These are phyloP conservation scores for Porites lobata DNA, from an alignment of 92 coral and sea anemone species.

Conservation along the genomic window DNA sequence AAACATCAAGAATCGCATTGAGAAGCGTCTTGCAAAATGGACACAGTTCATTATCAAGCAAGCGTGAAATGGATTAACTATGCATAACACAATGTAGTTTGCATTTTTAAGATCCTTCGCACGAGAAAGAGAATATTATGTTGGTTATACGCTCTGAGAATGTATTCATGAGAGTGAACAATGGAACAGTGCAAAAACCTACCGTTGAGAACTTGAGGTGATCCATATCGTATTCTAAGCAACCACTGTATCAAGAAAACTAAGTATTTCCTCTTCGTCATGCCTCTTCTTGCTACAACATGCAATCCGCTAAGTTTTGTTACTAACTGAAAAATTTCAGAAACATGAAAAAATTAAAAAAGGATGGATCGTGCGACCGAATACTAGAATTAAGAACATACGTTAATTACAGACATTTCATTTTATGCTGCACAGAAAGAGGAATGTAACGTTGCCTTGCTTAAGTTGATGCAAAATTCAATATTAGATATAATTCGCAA, in stretches of 20 bases:
- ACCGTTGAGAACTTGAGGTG: slow-evolving; percentile 1
- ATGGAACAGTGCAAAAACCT: background rate
- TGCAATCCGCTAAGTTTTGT: background rate
- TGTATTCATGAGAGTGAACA: background rate
- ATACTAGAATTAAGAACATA: no score
- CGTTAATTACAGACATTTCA: no score
- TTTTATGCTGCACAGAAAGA: no score
- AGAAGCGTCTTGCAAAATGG: background rate
- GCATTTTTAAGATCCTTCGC: no score
- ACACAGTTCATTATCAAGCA: background rate
- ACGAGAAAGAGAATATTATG: background rate
- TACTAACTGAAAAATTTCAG: background rate
- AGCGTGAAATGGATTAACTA: background rate
- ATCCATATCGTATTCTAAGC: background rate
- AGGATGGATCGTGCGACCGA: no score
- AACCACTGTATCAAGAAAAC: background rate
- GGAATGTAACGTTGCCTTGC: no score
- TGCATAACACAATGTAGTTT: background rate
- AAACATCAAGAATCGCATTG: background rate
- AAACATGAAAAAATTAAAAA: slow-evolving; percentile 1
- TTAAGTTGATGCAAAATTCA: no score
- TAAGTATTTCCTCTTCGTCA: background rate
- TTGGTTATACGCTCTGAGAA: background rate
- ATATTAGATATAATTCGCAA: no score
- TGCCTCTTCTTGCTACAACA: background rate